phyloP scores from a whole-genome alignment of 2,888 invertebrate species.

The Chrysomela aeneicollis region DNA sequence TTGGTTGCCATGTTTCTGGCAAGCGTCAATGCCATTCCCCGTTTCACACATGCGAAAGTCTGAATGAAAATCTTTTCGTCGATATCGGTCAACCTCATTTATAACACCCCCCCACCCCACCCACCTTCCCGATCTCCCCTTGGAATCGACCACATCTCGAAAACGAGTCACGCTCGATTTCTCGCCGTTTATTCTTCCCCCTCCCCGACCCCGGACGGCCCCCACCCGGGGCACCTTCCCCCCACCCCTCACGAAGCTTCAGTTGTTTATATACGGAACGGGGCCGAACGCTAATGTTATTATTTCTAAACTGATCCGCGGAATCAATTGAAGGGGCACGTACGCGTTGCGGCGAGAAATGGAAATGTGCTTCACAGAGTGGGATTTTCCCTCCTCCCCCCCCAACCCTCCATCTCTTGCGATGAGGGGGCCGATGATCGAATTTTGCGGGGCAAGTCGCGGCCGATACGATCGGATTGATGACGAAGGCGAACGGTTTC shows the following conservation, averaged over 20 bases:
- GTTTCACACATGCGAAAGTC: not conserved
- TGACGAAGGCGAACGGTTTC: not conserved
- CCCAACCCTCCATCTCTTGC: too few species aligned
- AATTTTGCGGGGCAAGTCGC: not conserved
- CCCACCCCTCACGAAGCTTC: conserved; percentile 45
- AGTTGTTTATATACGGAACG: conserved; percentile 57
- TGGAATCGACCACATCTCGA: not conserved
- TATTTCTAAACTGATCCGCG: conserved; percentile 56
- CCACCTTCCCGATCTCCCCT: not conserved
- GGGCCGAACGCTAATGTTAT: conserved; percentile 57
- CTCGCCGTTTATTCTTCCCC: conserved; percentile 35
- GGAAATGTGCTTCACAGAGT: conserved; percentile 25
- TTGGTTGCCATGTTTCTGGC: too few species aligned
- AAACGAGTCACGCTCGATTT: conserved; percentile 39
- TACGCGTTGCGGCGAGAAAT: conserved; percentile 30
- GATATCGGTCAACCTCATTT: not conserved
- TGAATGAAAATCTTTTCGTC: not conserved
- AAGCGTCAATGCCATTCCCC: too few species aligned
- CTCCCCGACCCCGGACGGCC: conserved; percentile 28
- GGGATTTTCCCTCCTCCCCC: not conserved
- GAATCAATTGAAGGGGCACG: conserved; percentile 40
- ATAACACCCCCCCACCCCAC: not conserved
- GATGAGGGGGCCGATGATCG: too few species aligned
- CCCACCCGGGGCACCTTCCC: conserved; percentile 33
- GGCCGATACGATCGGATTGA: conserved; percentile 3